Evolutionary conservation across 2,113 vertebrate species (phyloP).

Genomic region (Cyphomyrus discorhynchus): DNA sequence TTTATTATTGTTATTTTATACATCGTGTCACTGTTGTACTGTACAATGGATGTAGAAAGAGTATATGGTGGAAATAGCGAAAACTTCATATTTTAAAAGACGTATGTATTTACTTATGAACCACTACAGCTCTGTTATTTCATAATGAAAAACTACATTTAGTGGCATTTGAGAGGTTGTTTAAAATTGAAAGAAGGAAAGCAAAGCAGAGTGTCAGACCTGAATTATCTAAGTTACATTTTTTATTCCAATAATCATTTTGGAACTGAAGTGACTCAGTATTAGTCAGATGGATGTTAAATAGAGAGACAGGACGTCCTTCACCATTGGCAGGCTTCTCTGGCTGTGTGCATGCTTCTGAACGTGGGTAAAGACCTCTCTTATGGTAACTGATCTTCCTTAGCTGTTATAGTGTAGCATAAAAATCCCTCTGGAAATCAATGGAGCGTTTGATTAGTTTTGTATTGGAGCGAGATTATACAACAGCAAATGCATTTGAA

Average conservation of each 20-base stretch:
- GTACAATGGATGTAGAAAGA: neutral
- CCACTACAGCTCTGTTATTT: neutral
- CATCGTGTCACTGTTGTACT: no score
- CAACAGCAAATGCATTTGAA: neutral
- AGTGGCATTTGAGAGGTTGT: neutral
- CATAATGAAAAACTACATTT: neutral
- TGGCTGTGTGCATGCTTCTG: neutral
- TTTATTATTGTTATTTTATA: neutral
- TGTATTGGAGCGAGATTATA: neutral
- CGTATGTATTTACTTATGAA: neutral
- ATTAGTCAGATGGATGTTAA: neutral
- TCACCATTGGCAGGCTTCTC: neutral
- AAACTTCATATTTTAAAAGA: constrained; percentile 7
- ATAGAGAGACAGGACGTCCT: neutral
- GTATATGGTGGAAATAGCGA: neutral
- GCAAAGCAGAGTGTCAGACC: neutral
- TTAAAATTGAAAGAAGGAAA: neutral
- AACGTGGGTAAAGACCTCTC: neutral
- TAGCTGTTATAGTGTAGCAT: neutral
- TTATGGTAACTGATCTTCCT: neutral
- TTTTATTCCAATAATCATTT: neutral
- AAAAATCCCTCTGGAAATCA: neutral
- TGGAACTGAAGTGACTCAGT: neutral
- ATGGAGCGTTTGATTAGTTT: neutral
- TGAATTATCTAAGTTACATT: neutral